Evolutionary conservation across 2,888 invertebrate species (phyloP).

Genomic region (Acanthosepion pharaonis): DNA sequence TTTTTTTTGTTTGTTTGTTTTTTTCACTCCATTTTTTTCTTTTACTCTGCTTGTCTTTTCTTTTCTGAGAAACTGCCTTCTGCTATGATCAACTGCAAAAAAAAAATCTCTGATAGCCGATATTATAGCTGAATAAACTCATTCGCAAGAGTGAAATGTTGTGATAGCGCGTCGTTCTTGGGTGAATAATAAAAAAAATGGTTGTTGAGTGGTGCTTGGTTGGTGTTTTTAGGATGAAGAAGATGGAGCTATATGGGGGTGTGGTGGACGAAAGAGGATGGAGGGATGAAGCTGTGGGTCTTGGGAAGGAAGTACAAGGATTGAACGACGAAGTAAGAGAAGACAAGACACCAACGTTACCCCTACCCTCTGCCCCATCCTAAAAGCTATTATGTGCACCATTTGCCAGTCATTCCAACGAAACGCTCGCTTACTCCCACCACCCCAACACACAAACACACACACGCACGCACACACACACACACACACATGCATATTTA

Average conservation of each 20-base stretch:
- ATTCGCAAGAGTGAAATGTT: neutral
- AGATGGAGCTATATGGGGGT: neutral
- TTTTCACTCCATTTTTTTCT: neutral
- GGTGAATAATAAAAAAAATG: neutral
- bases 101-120: neutral
- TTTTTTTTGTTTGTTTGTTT: accelerated
- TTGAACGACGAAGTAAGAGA: too few relatives aligned
- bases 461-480: too few relatives aligned
- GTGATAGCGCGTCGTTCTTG: neutral
- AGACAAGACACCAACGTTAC: neutral
- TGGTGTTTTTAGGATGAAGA: too few relatives aligned
- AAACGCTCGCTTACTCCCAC: neutral
- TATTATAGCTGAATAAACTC: conserved; percentile 24
- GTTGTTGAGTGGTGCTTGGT: neutral
- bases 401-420: neutral
- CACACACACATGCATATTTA: neutral
- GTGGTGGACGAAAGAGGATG: neutral
- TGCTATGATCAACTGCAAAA: neutral
- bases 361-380: neutral
- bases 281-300: neutral
- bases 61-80: neutral
- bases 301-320: neutral
- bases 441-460: too few relatives aligned
- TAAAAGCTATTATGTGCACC: conserved; percentile 15
- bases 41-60: neutral